Evolutionary conservation across 64 coral and sea anemone species (phyloP).

Genomic region (Stichodactyla helianthus): DNA sequence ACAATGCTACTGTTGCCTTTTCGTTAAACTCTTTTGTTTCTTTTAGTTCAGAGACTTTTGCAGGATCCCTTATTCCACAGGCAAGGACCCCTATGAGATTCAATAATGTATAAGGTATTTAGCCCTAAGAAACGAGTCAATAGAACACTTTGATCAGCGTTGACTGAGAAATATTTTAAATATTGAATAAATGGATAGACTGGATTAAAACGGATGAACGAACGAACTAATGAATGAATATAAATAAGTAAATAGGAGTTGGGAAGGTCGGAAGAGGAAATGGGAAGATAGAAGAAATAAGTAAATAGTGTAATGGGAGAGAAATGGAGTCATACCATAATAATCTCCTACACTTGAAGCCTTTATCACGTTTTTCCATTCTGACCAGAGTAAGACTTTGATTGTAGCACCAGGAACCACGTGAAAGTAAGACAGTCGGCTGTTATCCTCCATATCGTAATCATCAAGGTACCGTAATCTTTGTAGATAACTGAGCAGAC

Average conservation of each 20-base stretch:
- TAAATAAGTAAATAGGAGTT: not conserved
- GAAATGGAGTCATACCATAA: constrained; percentile 35
- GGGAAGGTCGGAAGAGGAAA: not conserved
- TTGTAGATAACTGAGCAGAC: constrained; percentile 41
- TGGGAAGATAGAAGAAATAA: not conserved
- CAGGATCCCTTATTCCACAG: not conserved
- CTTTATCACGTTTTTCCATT: constrained; percentile 51
- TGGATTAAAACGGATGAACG: no score
- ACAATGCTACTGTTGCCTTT: constrained; percentile 64
- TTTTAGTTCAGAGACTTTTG: not conserved
- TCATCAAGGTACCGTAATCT: constrained; percentile 70
- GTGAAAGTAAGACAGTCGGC: constrained; percentile 48
- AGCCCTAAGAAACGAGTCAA: no score
- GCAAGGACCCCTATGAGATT: not conserved
- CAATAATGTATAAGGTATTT: not conserved
- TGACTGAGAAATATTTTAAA: no score
- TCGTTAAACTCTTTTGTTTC: constrained; percentile 50
- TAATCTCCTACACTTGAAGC: constrained; percentile 71
- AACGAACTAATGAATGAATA: no score
- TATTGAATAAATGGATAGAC: no score
- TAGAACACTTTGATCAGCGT: no score
- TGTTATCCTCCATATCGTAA: constrained; percentile 57
- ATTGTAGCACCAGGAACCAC: constrained; percentile 66
- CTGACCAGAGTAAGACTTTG: constrained; percentile 53
- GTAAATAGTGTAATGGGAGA: not conserved